Evolutionary conservation across 2,888 invertebrate genomes (phyloP), one percentile per base, ranked within the genome.

Genomic region (Megastigmus dorsalis): DNA sequence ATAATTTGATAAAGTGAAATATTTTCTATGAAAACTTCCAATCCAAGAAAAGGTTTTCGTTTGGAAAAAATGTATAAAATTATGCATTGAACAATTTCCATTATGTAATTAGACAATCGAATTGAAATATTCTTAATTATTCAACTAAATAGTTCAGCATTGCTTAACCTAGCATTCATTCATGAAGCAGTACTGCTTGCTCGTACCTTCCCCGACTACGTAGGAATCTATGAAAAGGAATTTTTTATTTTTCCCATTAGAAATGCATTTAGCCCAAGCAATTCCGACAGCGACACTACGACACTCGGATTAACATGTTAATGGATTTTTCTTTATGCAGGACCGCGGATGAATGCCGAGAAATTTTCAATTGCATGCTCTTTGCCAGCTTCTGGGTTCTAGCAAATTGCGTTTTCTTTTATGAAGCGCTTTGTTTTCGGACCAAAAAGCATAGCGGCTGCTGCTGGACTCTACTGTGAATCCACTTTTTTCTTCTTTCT

Each of bases 301-400:
- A 63, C 62, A 45, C 67, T 65, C 15, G 45, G 60, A 69, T 75
- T 75, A 75, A 23, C 70, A 75, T 70, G 52, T 45, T 75, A 69
- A 75, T 70, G 63, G 66, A 66, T 70, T 70, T 65, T 67, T 66
- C 60, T 74, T 74, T 70, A 63, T 68, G 18, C 36, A 38, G 20
- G 33, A n/a, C n/a, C 45, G 52, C 33, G 63, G n/a, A 71, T 71
- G 71, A 75, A 67, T 71, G 43, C 38, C 48, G 55, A 66, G 48
- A 70, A 75, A 75, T 62, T 75, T 70, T 70, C 60, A 70, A 70
- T 75, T 70, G 60, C 50, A 28, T 55, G 41, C 63, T 74, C 66
- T 75, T 75, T 70, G 70, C 55, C 59, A 67, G 50, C 28, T 55
- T 60, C n/a, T 43, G 62, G 36, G 59, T n/a, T n/a, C 20, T 60